Evolutionary conservation across 2,888 invertebrate species (phyloP), one percentile per base, ranked within the genome.

Genomic region (Euphydryas editha): DNA sequence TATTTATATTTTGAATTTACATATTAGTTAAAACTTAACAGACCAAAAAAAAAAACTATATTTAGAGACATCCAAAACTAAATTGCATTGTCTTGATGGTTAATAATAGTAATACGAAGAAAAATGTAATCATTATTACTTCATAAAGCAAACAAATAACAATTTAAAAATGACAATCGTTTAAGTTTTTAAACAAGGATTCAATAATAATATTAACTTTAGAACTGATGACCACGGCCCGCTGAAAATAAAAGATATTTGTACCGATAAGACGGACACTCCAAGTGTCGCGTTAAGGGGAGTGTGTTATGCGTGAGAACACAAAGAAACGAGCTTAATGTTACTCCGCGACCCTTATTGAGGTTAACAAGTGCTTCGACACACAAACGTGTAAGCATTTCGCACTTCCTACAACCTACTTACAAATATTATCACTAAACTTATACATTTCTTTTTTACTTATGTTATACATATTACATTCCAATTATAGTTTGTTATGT

Each of bases 301-400:
- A 47, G 59, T 56, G 59, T 61, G 59, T 51, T 67, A 67, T 60
- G 70, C 68, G 68, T 70, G 70, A 60, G 70, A 68, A 68, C 65
- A 70, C 68, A 69, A 69, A 64, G 67, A 67, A 70, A 67, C 69
- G 44, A 67, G 69, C 67, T 67, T 65, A 70, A 69, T 67, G 42
- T 42, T 46, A 59, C 68, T 62, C 47, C 65, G 44, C 67, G 69
- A 67, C 64, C 67, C 65, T 68, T 68, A 65, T 70, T 68, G 68
- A 68, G 70, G 70, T 60, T 69, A 67, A 69, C 69, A 70, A 70
- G 68, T 70, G 65, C 70, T 67, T 70, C 65, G 65, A 62, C 70
- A 68, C 62, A 70, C 67, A 70, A 67, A 65, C 59, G 56, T 57
- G 62, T 39, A 55, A 54, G 56, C 56, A 20, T 57, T 67, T 65